These are phyloP conservation scores for Chondrosia reniformis DNA, from an alignment of 37 sponge, comb jelly and placozoan species.

Conservation along the genomic window DNA sequence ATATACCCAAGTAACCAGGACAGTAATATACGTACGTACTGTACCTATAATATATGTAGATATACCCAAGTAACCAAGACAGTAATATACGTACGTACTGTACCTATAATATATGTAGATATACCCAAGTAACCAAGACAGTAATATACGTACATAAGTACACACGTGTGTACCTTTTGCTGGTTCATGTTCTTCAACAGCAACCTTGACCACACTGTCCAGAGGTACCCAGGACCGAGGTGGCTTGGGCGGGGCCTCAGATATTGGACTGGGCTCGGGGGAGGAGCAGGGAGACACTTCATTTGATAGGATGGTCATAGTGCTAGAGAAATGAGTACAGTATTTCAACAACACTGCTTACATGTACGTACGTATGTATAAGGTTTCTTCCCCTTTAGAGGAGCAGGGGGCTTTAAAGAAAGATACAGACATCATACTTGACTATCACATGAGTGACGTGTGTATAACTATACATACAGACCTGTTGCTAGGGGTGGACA, in stretches of 20 bases:
- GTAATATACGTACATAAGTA: too few species aligned
- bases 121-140: too few species aligned
- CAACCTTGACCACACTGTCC: neutral
- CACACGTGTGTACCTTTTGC: too few species aligned
- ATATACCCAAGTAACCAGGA: too few species aligned
- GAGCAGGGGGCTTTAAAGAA: too few species aligned
- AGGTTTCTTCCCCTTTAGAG: neutral
- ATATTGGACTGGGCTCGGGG: neutral
- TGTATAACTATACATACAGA: neutral
- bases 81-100: too few species aligned
- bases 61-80: too few species aligned
- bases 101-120: too few species aligned
- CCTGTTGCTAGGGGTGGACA: too few species aligned
- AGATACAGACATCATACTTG: neutral
- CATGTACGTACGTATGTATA: neutral
- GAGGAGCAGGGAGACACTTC: neutral
- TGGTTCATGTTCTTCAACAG: too few species aligned
- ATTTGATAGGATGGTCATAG: neutral
- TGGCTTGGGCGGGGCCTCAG: neutral
- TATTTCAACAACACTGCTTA: neutral
- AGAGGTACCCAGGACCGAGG: neutral
- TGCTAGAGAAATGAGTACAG: neutral
- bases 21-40: too few species aligned
- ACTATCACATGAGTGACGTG: neutral
- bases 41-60: too few species aligned